These are phyloP conservation scores for Aramus guarauna DNA, from an alignment of 2,113 vertebrate species.

Conservation along the genomic window DNA sequence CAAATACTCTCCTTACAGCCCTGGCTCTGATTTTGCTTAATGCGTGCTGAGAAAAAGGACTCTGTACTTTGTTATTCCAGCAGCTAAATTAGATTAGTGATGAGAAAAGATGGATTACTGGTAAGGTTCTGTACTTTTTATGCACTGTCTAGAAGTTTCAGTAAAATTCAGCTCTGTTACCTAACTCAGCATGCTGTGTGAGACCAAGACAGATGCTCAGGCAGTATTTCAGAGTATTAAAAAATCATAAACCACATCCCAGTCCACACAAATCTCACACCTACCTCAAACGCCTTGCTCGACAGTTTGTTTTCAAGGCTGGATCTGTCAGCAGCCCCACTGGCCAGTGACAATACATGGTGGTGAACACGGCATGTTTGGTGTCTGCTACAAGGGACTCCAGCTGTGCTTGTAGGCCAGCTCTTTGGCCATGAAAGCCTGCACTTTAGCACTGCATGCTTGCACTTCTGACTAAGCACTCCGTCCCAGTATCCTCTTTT, in stretches of 20 bases:
- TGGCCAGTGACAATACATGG: rapidly evolving
- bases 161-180: not conserved
- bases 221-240: not conserved
- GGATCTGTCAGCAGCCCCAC: not conserved
- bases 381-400: not conserved
- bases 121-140: not conserved
- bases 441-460: not conserved
- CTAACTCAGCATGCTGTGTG: not conserved
- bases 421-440: not conserved
- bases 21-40: not conserved
- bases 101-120: not conserved
- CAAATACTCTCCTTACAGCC: not conserved
- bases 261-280: not conserved
- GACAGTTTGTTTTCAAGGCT: not conserved
- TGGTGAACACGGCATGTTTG: not conserved
- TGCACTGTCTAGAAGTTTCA: not conserved
- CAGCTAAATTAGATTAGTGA: not conserved
- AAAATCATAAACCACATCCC: not conserved
- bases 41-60: not conserved
- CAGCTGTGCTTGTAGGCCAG: rapidly evolving
- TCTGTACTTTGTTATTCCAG: not conserved
- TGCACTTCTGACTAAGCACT: not conserved
- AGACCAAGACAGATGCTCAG: not conserved
- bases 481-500: not conserved
- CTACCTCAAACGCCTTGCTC: not conserved